Percentiles rank a stretch among this genome's conserved stretches.
These are phyloP conservation scores for Sitobion miscanthi DNA, from an alignment of 1,140 invertebrate species.

Conservation along the genomic window DNA sequence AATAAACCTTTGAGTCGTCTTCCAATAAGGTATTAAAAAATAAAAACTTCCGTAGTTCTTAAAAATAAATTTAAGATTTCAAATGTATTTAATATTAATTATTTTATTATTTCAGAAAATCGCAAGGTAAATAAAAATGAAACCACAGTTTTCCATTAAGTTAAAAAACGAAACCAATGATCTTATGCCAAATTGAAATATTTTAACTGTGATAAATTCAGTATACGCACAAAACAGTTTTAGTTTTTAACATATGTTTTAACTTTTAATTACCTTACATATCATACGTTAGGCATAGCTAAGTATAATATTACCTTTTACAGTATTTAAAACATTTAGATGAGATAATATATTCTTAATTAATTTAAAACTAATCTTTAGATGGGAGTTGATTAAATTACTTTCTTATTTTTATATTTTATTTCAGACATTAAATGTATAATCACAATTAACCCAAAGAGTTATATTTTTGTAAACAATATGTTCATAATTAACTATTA, in stretches of 20 bases:
- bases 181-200: conserved; percentile 46
- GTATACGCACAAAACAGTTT: conserved; percentile 35
- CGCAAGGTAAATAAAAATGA: conserved; percentile 45
- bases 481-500: not conserved
- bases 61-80: not conserved
- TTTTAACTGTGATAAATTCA: conserved; percentile 49
- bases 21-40: conserved; percentile 48
- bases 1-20: conserved; percentile 46
- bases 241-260: not conserved
- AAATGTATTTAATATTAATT: not conserved
- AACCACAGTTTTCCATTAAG: not conserved
- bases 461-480: not conserved
- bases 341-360: not conserved
- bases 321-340: not conserved
- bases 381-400: not conserved
- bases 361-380: not conserved
- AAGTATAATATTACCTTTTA: conserved; percentile 18
- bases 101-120: conserved; percentile 49
- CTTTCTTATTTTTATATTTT: not conserved
- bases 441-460: not conserved
- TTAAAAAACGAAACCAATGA: conserved; percentile 43
- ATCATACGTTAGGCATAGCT: not conserved
- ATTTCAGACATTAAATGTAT: not conserved
- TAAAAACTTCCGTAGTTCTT: not conserved
- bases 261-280: not conserved